Evolutionary conservation across 2,113 vertebrate genomes (phyloP).

Genomic region (Diphyllodes magnificus): DNA sequence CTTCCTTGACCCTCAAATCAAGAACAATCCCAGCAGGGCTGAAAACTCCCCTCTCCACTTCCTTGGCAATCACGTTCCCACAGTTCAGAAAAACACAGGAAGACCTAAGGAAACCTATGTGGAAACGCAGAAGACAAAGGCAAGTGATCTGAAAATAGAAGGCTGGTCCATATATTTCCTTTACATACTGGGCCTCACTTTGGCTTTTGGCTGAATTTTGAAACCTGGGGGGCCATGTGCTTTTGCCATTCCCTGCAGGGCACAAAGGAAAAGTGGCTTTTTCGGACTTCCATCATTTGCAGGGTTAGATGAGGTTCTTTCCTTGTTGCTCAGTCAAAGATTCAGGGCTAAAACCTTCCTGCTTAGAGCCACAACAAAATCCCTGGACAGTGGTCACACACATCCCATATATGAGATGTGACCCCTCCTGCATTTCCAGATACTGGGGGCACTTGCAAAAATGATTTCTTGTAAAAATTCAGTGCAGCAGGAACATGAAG

Average conservation of each 20-base stretch:
- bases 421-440: background rate
- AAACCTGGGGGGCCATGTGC: slow-evolving; percentile 14
- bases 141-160: slow-evolving; percentile 62
- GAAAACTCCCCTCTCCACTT: slow-evolving; percentile 64
- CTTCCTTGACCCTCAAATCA: slow-evolving; percentile 70
- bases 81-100: slow-evolving; percentile 75
- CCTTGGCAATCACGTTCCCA: slow-evolving; percentile 72
- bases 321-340: background rate
- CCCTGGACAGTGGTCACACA: background rate
- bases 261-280: background rate
- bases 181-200: slow-evolving; percentile 23
- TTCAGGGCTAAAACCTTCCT: background rate
- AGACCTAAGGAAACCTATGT: slow-evolving; percentile 70
- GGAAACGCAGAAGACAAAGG: slow-evolving; percentile 68
- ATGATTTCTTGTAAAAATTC: background rate
- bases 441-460: background rate
- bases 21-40: slow-evolving; percentile 69
- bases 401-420: fast-evolving
- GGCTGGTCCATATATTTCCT: slow-evolving; percentile 65
- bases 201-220: slow-evolving; percentile 35
- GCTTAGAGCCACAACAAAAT: background rate
- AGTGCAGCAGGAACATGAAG: background rate
- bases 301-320: background rate
- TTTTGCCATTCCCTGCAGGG: slow-evolving; percentile 29
- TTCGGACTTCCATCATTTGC: background rate